A percentile compares a stretch with the other conserved stretches of the same genome.
Conservation (phyloP, 2,113 vertebrate genomes). For the Diadophis punctatus region DNA sequence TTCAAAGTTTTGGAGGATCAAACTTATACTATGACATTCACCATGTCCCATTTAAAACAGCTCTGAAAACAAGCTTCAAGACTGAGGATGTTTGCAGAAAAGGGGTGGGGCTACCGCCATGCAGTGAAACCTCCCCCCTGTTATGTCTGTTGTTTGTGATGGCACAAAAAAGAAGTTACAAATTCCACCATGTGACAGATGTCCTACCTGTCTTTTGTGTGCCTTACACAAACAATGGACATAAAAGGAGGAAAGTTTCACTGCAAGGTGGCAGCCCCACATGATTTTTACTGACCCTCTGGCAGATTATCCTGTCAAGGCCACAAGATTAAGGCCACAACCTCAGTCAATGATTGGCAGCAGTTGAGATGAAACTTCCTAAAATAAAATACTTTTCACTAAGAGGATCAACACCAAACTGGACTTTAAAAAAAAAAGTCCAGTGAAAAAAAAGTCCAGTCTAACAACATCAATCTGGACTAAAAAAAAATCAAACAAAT, state of each 20-base stretch:
- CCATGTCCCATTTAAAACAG: not conserved
- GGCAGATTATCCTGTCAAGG: not conserved
- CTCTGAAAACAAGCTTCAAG: not conserved
- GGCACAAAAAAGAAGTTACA: not conserved
- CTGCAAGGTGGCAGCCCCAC: too few relatives aligned
- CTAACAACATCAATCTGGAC: too few relatives aligned
- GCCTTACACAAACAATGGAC: not conserved
- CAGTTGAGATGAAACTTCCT: not conserved
- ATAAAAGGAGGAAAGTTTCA: not conserved
- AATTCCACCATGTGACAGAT: not conserved
- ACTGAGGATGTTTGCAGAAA: not conserved
- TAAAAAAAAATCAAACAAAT: too few relatives aligned
- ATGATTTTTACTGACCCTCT: not conserved
- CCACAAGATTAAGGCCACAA: not conserved
- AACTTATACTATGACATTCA: not conserved
- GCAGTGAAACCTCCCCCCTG: too few relatives aligned
- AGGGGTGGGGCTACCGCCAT: not conserved
- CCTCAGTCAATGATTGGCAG: not conserved
- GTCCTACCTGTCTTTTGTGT: not conserved
- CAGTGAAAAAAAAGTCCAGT: too few relatives aligned
- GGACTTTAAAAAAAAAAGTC: not conserved
- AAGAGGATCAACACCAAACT: not conserved
- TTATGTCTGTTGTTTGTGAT: too few relatives aligned
- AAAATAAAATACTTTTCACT: not conserved
- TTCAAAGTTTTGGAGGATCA: not conserved